These are phyloP conservation scores for Zoanthus sansibaricus DNA, from an alignment of 92 coral and sea anemone genomes.

Conservation along the genomic window DNA sequence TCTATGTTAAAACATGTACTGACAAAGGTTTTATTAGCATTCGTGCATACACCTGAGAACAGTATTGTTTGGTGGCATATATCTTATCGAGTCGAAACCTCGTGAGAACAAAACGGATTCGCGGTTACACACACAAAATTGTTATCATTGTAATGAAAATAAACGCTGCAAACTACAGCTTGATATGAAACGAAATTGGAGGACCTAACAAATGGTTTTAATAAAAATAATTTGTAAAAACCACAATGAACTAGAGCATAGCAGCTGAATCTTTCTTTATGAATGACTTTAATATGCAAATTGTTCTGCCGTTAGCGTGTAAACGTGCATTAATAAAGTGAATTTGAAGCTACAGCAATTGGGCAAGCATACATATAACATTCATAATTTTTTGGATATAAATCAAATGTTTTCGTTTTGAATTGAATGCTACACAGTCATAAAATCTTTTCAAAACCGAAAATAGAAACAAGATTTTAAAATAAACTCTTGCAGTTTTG, in stretches of 20 bases:
- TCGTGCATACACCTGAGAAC: slow-evolving; percentile 25
- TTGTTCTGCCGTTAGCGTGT: not conserved
- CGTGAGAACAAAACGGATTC: slow-evolving; percentile 7
- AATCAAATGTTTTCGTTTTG: not conserved
- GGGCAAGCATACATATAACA: not conserved
- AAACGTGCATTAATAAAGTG: not conserved
- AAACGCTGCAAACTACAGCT: not conserved
- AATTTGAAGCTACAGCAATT: not conserved
- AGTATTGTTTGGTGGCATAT: not conserved
- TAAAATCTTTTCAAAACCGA: not conserved
- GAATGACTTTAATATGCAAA: slow-evolving; percentile 21
- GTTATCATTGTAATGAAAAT: not conserved
- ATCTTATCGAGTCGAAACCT: not conserved
- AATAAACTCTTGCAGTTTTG: slow-evolving; percentile 27
- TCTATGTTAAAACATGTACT: not conserved
- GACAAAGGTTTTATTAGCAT: slow-evolving; percentile 17
- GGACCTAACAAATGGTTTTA: not conserved
- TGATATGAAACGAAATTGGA: slow-evolving; percentile 1
- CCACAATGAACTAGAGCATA: not conserved
- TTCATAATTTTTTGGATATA: not conserved
- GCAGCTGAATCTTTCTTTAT: slow-evolving; percentile 29
- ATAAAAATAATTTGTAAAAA: not conserved
- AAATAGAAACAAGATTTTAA: not conserved
- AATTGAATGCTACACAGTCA: not conserved
- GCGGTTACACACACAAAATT: not conserved